Conservation (phyloP, 1,140 invertebrate genomes). For the Papilio glaucus region DNA sequence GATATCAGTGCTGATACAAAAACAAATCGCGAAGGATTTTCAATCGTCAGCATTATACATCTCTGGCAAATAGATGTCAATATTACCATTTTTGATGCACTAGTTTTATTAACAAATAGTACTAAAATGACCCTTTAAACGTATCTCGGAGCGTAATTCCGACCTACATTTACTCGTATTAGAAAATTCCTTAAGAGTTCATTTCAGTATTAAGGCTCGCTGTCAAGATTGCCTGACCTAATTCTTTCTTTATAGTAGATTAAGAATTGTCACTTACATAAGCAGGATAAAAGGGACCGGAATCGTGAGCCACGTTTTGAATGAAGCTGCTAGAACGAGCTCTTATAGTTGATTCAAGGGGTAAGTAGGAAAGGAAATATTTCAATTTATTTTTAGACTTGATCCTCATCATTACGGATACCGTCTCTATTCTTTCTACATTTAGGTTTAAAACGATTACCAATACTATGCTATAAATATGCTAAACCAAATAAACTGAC, state of each 20-base stretch:
- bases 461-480: too few species aligned
- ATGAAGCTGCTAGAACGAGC: not conserved
- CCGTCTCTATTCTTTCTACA: too few species aligned
- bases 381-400: too few species aligned
- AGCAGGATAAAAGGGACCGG: conserved; percentile 13
- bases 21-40: too few species aligned
- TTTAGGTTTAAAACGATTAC: too few species aligned
- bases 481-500: too few species aligned
- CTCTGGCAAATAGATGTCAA: too few species aligned
- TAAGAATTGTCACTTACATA: not conserved
- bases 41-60: too few species aligned
- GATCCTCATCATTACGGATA: too few species aligned
- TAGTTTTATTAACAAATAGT: not conserved
- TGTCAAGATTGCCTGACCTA: conserved; percentile 21
- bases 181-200: conserved; percentile 18
- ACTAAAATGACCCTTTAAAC: not conserved
- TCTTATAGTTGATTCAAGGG: too few species aligned
- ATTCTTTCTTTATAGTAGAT: conserved; percentile 20
- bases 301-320: not conserved
- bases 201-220: conserved; percentile 10
- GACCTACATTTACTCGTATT: conserved; percentile 9
- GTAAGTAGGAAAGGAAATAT: too few species aligned
- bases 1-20: too few species aligned
- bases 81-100: not conserved
- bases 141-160: not conserved